Evolutionary conservation across 2,113 vertebrate species (phyloP).

Genomic region (Arenaria interpres): DNA sequence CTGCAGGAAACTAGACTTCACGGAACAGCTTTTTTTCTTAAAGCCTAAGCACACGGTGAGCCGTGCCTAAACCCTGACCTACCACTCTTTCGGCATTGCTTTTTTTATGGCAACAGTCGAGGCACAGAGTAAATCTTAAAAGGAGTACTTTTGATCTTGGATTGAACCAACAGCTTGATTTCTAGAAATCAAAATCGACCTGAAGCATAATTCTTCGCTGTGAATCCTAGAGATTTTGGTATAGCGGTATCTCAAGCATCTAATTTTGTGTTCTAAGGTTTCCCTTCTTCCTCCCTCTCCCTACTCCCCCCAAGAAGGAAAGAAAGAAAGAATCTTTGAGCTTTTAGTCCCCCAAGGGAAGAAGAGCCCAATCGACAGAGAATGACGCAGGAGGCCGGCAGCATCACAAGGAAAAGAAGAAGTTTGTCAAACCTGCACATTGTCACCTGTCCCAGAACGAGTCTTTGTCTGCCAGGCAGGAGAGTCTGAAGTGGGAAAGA

Average conservation of each 20-base stretch:
- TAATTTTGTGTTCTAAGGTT: background rate
- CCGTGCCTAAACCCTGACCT: background rate
- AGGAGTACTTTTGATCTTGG: background rate
- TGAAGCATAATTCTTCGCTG: background rate
- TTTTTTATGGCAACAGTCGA: background rate
- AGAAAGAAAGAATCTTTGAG: background rate
- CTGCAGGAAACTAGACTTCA: background rate
- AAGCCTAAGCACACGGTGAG: background rate
- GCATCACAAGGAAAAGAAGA: background rate
- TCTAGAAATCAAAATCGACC: background rate
- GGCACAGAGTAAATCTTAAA: background rate
- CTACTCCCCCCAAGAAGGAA: background rate
- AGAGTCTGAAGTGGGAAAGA: background rate
- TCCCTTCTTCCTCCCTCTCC: background rate
- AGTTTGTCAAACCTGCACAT: background rate
- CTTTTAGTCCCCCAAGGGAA: background rate
- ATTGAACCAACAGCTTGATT: background rate
- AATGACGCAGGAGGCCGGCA: background rate
- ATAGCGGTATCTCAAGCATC: background rate
- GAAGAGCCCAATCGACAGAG: background rate
- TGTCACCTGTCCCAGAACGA: background rate
- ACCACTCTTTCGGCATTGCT: background rate
- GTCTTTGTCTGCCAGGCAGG: background rate
- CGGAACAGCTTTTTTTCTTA: background rate
- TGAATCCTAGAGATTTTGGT: background rate